Conservation (phyloP, 2,888 invertebrate genomes). For the Balanococcus diminutus region DNA sequence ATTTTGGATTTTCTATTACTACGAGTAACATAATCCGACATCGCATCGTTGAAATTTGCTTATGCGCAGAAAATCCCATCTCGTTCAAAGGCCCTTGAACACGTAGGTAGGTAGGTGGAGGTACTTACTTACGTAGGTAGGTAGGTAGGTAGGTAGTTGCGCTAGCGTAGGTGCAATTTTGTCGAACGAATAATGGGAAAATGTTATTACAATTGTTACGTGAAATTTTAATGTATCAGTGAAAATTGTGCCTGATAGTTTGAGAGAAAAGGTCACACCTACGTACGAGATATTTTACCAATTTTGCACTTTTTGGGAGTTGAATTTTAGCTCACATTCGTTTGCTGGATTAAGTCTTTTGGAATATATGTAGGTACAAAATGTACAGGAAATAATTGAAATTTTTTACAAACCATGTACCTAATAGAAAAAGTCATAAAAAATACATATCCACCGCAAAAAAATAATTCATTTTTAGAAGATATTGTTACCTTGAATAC, state of each 20-base stretch:
- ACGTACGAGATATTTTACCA: too few relatives aligned
- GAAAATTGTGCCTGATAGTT: neutral
- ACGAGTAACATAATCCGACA: too few relatives aligned
- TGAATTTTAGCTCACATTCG: too few relatives aligned
- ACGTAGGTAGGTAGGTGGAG: neutral
- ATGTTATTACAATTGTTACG: neutral
- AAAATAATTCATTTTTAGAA: neutral
- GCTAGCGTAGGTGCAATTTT: neutral
- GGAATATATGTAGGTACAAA: too few relatives aligned
- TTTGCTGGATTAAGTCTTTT: too few relatives aligned
- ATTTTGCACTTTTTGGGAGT: too few relatives aligned
- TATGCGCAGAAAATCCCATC: neutral
- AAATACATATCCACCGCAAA: neutral
- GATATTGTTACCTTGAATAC: neutral
- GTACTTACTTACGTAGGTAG: too few relatives aligned
- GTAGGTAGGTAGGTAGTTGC: too few relatives aligned
- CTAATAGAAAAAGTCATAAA: neutral
- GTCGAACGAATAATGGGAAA: neutral
- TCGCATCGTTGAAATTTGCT: neutral
- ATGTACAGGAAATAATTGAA: too few relatives aligned
- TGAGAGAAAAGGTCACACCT: neutral
- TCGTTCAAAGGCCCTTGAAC: neutral
- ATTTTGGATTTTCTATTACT: neutral
- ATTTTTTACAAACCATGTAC: too few relatives aligned
- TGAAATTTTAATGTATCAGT: neutral